These are phyloP conservation scores for Xylocampa areola DNA, from an alignment of 2,888 invertebrate genomes.

Conservation along the genomic window DNA sequence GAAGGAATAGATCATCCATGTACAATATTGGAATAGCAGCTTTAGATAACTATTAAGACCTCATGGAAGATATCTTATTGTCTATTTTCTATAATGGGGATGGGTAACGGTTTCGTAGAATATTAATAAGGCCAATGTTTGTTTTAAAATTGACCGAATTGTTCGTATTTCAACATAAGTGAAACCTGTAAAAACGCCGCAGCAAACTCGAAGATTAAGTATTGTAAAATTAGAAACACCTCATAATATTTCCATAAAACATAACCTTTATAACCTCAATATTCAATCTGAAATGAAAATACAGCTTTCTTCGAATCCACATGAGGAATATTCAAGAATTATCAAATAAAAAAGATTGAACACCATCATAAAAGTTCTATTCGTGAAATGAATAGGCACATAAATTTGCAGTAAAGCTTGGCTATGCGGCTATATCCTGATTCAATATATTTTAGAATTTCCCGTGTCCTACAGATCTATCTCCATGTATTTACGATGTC, in stretches of 20 bases:
- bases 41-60: no score
- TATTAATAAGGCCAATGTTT: no score
- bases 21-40: no score
- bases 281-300: slow-evolving; percentile 35
- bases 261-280: slow-evolving; percentile 13
- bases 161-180: not conserved
- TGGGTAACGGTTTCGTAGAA: no score
- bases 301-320: slow-evolving; percentile 41
- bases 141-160: no score
- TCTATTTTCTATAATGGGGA: no score
- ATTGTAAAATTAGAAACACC: slow-evolving; percentile 1
- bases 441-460: slow-evolving; percentile 63
- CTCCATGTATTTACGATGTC: slow-evolving; percentile 72
- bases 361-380: slow-evolving; percentile 59
- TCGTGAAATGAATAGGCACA: slow-evolving; percentile 63
- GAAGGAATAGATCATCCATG: no score
- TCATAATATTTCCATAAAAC: slow-evolving; percentile 3
- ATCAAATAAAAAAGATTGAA: slow-evolving; percentile 48
- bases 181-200: not conserved
- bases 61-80: no score
- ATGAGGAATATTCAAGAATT: slow-evolving; percentile 51
- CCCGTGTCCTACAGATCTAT: slow-evolving; percentile 54
- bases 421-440: slow-evolving; percentile 68
- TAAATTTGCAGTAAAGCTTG: slow-evolving; percentile 69
- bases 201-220: not conserved